Percentiles rank a stretch among this genome's conserved stretches.
Conservation (phyloP, 2,888 invertebrate species). For the Temnothorax unifasciatus region DNA sequence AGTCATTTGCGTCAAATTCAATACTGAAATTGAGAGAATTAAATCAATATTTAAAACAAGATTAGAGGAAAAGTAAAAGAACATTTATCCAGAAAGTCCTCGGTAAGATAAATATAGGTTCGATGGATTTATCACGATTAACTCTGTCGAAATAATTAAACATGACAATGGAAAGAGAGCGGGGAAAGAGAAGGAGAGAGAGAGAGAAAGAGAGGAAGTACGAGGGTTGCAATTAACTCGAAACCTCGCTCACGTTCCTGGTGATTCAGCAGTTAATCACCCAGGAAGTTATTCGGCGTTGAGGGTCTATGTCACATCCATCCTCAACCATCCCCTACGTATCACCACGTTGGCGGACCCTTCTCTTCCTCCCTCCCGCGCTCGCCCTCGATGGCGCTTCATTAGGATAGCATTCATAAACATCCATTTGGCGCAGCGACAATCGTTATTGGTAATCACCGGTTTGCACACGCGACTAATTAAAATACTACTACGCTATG, state of each 20-base stretch:
- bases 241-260: conserved; percentile 73
- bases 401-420: conserved; percentile 72
- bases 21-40: neutral
- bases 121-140: conserved; percentile 16
- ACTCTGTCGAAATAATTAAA: conserved; percentile 32
- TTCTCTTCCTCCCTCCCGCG: conserved; percentile 10
- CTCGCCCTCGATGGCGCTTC: conserved; percentile 56
- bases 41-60: neutral
- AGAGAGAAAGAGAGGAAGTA: conserved; percentile 11
- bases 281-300: conserved; percentile 73
- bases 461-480: conserved; percentile 43
- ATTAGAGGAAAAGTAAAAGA: neutral
- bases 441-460: conserved; percentile 61
- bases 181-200: neutral
- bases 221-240: conserved; percentile 71
- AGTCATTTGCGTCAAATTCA: neutral
- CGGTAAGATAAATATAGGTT: neutral
- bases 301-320: conserved; percentile 60
- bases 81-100: neutral
- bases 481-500: conserved; percentile 41
- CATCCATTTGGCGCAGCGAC: conserved; percentile 46
- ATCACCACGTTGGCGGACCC: conserved; percentile 14
- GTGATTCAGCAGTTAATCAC: conserved; percentile 76
- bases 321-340: conserved; percentile 39
- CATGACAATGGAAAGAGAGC: conserved; percentile 16